Evolutionary conservation across 1,140 invertebrate species (phyloP).

Genomic region (Leptonema lineaticorne): DNA sequence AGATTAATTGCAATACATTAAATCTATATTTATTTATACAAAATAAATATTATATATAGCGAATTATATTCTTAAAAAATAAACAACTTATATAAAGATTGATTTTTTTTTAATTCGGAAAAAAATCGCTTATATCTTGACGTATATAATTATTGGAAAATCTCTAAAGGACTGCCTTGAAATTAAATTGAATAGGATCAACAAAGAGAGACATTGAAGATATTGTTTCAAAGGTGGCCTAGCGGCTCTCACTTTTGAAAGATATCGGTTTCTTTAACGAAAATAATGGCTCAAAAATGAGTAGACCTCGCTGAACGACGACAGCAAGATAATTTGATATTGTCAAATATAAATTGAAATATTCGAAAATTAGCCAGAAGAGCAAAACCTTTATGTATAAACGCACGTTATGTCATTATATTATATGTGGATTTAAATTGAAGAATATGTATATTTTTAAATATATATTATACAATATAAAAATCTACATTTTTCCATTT

Average conservation of each 20-base stretch:
- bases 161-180: neutral
- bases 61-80: too few species aligned
- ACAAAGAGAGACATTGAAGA: neutral
- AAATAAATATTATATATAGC: too few species aligned
- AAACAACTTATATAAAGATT: too few species aligned
- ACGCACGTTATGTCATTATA: neutral
- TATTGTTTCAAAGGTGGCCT: constrained; percentile 1
- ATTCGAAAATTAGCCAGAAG: neutral
- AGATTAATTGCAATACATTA: too few species aligned
- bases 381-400: neutral
- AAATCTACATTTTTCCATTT: neutral
- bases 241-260: constrained; percentile 2
- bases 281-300: neutral
- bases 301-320: neutral
- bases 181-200: neutral
- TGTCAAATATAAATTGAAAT: neutral
- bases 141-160: neutral
- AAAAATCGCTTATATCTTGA: neutral
- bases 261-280: neutral
- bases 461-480: too few species aligned
- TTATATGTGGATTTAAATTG: too few species aligned
- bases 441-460: too few species aligned
- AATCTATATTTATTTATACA: too few species aligned
- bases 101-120: neutral
- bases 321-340: neutral